Conservation (phyloP, 2,113 vertebrate genomes). For the Puntigrus tetrazona region DNA sequence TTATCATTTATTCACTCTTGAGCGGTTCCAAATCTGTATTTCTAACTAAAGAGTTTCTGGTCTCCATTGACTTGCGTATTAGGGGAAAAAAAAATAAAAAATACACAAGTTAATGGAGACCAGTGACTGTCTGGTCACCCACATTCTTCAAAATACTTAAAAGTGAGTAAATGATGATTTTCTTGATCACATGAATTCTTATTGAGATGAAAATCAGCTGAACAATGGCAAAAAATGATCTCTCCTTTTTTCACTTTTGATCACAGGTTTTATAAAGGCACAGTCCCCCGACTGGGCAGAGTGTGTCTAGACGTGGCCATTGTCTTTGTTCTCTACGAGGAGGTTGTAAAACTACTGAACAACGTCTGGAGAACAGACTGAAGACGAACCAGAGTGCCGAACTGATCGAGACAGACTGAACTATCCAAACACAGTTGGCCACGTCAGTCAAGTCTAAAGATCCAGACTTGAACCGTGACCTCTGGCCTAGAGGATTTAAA, state of each 20-base stretch:
- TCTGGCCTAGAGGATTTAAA: constrained; percentile 33
- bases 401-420: constrained; percentile 1
- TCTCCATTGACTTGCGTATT: no score
- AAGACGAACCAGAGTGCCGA: neutral
- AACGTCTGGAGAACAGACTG: constrained; percentile 76
- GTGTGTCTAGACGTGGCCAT: constrained; percentile 76
- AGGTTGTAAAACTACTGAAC: constrained; percentile 77
- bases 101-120: neutral
- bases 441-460: constrained; percentile 44
- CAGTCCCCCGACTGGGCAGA: constrained; percentile 69
- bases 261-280: constrained; percentile 79
- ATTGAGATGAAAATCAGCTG: neutral
- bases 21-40: neutral
- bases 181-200: neutral
- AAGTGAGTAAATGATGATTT: neutral
- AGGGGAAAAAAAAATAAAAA: no score
- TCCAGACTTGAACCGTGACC: constrained; percentile 30
- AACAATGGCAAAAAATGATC: neutral
- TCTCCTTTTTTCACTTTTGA: neutral
- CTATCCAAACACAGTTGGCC: constrained; percentile 42
- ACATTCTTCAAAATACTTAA: no score
- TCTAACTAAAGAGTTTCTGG: neutral
- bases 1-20: neutral
- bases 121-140: no score
- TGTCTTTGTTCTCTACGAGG: constrained; percentile 77